phyloP scores from a whole-genome alignment of 2,888 invertebrate genomes.

The Tiphia femorata region DNA sequence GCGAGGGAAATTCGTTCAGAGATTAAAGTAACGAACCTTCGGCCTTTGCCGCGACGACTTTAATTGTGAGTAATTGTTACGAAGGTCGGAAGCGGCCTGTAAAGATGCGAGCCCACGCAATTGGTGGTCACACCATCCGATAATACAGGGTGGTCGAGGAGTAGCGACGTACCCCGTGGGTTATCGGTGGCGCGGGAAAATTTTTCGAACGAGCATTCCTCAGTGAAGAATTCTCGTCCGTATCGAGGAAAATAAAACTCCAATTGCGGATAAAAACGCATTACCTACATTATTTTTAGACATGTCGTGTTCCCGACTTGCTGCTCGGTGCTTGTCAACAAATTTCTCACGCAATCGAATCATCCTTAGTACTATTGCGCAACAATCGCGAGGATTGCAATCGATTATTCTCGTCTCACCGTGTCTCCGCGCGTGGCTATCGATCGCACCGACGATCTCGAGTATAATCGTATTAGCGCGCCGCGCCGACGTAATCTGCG shows the following conservation, averaged over 20 bases:
- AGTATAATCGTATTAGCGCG: constrained; percentile 34
- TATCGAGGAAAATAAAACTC: no score
- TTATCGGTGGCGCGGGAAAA: not conserved
- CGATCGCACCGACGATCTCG: no score
- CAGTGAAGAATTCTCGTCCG: no score
- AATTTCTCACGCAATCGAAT: no score
- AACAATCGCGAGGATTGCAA: not conserved
- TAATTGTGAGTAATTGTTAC: constrained; percentile 65
- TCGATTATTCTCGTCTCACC: no score
- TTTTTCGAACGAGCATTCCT: no score
- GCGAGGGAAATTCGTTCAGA: constrained; percentile 47
- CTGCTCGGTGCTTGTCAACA: no score
- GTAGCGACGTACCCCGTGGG: constrained; percentile 13
- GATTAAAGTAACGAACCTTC: constrained; percentile 53
- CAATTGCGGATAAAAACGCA: no score
- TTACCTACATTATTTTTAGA: no score
- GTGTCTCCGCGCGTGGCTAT: constrained; percentile 19
- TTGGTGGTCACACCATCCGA: constrained; percentile 56
- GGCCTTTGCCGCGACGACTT: constrained; percentile 59
- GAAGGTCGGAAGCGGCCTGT: constrained; percentile 65
- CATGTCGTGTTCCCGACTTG: no score
- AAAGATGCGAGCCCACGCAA: constrained; percentile 59
- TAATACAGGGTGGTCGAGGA: constrained; percentile 47
- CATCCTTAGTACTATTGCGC: not conserved
- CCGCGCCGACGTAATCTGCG: not conserved